phyloP scores from a whole-genome alignment of 2,797 vertebrate genomes.

The Alcedo quadribrachys region DNA sequence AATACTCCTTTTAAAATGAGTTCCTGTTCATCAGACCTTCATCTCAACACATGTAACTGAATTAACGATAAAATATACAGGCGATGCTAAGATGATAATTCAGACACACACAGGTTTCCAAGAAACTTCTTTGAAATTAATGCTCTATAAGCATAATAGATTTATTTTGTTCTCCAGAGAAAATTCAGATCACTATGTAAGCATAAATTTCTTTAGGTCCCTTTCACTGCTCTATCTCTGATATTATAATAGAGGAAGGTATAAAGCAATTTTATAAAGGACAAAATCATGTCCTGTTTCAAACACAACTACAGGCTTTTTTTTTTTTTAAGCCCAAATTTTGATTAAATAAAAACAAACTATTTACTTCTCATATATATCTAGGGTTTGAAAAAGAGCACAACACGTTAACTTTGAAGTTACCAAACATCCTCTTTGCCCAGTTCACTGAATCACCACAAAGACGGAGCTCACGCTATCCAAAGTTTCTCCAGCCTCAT shows the following conservation, averaged over 20 bases:
- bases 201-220: slow-evolving; percentile 12
- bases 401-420: slow-evolving; percentile 54
- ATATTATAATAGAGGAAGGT: slow-evolving; percentile 26
- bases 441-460: slow-evolving; percentile 53
- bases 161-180: slow-evolving; percentile 41
- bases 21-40: slow-evolving; percentile 75
- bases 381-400: slow-evolving; percentile 30
- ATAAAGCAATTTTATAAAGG: slow-evolving; percentile 32
- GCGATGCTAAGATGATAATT: slow-evolving; percentile 36
- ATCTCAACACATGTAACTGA: slow-evolving; percentile 66
- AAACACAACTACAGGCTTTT: neutral
- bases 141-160: slow-evolving; percentile 8
- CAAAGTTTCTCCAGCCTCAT: slow-evolving; percentile 12
- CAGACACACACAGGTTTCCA: slow-evolving; percentile 41
- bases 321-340: slow-evolving; percentile 39
- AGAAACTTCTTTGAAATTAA: slow-evolving; percentile 46
- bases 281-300: slow-evolving; percentile 39
- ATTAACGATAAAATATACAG: slow-evolving; percentile 41
- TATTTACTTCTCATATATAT: slow-evolving; percentile 2
- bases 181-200: slow-evolving; percentile 24
- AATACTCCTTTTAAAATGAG: slow-evolving; percentile 65
- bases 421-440: slow-evolving; percentile 44
- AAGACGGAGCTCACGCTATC: neutral
- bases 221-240: slow-evolving; percentile 19
- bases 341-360: slow-evolving; percentile 4